phyloP scores from a whole-genome alignment of 2,888 invertebrate species.

The Nemoura dubitans region DNA sequence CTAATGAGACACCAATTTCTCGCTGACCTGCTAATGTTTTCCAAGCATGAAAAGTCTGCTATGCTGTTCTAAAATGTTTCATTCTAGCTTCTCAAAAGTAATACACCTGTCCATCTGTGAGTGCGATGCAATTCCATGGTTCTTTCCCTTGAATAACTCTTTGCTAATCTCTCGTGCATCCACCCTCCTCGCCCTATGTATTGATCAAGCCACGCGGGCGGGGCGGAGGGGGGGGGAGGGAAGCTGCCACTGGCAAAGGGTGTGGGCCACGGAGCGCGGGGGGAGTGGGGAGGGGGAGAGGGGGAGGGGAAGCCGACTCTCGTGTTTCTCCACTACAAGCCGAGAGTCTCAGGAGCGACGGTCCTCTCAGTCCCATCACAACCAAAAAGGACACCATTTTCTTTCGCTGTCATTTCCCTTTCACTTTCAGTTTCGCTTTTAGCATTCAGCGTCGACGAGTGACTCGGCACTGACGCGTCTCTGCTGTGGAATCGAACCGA shows the following conservation, averaged over 20 bases:
- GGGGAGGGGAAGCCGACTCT: neutral
- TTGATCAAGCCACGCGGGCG: conserved; percentile 45
- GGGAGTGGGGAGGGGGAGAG: neutral
- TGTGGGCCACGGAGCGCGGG: neutral
- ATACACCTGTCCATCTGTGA: conserved; percentile 8
- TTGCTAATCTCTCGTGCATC: conserved; percentile 45
- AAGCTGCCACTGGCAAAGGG: neutral
- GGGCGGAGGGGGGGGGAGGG: conserved; percentile 38
- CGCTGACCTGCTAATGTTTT: neutral
- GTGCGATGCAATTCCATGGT: conserved; percentile 28
- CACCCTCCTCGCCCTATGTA: conserved; percentile 42
- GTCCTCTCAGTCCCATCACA: conserved; percentile 9
- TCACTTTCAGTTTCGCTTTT: neutral
- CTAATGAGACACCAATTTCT: too few species aligned
- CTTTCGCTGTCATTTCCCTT: neutral
- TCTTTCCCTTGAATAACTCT: conserved; percentile 47
- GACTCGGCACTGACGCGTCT: neutral
- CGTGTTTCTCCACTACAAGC: conserved; percentile 38
- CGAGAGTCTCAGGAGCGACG: neutral
- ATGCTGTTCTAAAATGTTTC: neutral
- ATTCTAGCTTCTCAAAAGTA: conserved; percentile 15
- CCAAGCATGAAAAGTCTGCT: neutral
- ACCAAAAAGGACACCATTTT: conserved; percentile 13
- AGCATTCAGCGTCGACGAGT: neutral
- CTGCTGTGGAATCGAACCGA: neutral